Evolutionary conservation across 2,113 vertebrate species (phyloP), one percentile per base, ranked within the genome.

Genomic region (Apaloderma vittatum): DNA sequence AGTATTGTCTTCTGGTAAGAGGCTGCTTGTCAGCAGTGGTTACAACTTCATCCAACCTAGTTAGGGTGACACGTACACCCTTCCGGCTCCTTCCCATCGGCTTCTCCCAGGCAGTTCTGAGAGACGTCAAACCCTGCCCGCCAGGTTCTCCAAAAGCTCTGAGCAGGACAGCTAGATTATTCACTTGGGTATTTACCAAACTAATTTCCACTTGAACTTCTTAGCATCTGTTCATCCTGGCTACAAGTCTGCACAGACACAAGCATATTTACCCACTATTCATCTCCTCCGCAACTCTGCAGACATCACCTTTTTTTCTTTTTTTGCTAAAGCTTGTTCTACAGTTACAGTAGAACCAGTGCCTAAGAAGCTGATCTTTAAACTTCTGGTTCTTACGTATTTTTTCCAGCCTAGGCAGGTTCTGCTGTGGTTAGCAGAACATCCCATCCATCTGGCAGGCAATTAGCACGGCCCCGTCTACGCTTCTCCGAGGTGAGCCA

Each of bases 391-490:
- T 66, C 8, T 51, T 70, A 14, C 23, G 61, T 34, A 8, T 59
- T 78, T 95, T 89, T 79, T 52, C 71, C 46, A 90, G 92, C 74
- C 66, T 8, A 14, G 37, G 65, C 49, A 93, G 68, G 76, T 55
- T 86, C 68, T 89, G 73, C 82, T 43, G 70, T 49, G 83, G 85
- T 85, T 73, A 70, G 77, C 75, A 81, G 83, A 92, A 83, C 86
- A 73, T 59, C 45, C 65, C 84, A 82, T 86, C 91, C 72, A 90
- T 62, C 82, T 94, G 76, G 91, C 83, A 94, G 88, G 78, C 59
- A 93, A 90, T 95, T 70, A 97, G 75, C 75, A 72, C 3, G 23
- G 78, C 61, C 51, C 78, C 65, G 55, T 32, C 66, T 26, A 3
- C 4, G 45, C 8, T 67, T 46, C 65, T 74, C 62, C 1, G 0